Base-by-base conservation (phyloP, 2,113 vertebrate genomes). In the Vimba vimba region DNA sequence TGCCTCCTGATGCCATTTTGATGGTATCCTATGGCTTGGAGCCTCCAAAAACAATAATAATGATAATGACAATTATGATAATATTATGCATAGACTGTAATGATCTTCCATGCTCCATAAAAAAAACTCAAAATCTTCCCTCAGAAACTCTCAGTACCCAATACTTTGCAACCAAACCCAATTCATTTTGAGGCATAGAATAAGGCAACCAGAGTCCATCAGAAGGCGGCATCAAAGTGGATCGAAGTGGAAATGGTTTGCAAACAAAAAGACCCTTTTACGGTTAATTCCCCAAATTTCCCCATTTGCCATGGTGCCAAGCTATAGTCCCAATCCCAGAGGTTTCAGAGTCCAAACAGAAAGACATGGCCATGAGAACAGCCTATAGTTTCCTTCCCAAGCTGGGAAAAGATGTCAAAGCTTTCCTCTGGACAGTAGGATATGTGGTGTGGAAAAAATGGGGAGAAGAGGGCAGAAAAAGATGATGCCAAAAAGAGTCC, bases 1-100 rank as follows among this genome's bases (percentile, higher is more conserved):
- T 91, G 91, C 95, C 92, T 96, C 95, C 96, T 96, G 96, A 96
- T 93, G 95, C 96, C 95, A 97, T 94, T 96, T 93, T 90, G 96
- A 94, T 95, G 96, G 95, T 94, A 94, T 93, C 92, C 94, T 97
- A 97, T 97, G 96, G 97, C 97, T 97, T 97, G 95, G 96, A 96
- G 97, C 90, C 94, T 77, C 78, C 17, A 92, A 97, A 96, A 93
- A 93, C 90, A 92, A 93, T 89, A 91, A 93, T 83, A 93, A 94
- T 74, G 84, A 91, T 91, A 92, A 95, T 92, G 91, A 92, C 81
- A 93, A 93, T 79, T 50, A 81, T 86, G 74, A 86, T 66, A 79
- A 89, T 73, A 89, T 90, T 95, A 98, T 99, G 97, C 97, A 99
- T 98, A 99, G 97, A 96, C 95, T 97, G 96, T 96, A 93, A 97